Percentiles rank a stretch among this genome's conserved stretches.
phyloP scores from a whole-genome alignment of 2,888 invertebrate species.

The Melieria crassipennis region DNA sequence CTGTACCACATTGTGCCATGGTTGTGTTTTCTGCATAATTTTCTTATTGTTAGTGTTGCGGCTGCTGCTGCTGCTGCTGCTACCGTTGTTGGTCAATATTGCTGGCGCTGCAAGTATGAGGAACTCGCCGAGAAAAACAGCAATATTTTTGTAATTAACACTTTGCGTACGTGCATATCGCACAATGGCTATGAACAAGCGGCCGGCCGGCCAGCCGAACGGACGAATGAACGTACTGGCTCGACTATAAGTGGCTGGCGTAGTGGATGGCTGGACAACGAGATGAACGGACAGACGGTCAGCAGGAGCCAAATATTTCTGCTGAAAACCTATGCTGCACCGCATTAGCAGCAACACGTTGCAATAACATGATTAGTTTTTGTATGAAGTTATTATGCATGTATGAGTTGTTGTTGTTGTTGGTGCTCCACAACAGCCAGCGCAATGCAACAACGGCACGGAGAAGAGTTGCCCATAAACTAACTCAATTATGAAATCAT shows the following conservation, averaged over 20 bases:
- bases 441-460: no score
- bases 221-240: no score
- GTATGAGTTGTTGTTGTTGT: no score
- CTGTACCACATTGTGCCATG: slow-evolving; percentile 30
- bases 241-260: background rate
- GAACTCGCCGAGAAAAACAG: background rate
- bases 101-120: background rate
- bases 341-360: background rate
- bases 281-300: no score
- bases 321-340: background rate
- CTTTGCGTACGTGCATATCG: slow-evolving; percentile 15
- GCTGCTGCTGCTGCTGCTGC: no score
- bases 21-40: slow-evolving; percentile 30
- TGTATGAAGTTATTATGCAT: background rate
- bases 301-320: no score
- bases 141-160: slow-evolving; percentile 20
- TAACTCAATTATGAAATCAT: slow-evolving; percentile 35
- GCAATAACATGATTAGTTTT: slow-evolving; percentile 2
- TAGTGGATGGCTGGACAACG: no score
- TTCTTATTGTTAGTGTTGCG: slow-evolving; percentile 23
- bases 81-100: slow-evolving; percentile 23
- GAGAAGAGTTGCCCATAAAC: no score
- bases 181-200: background rate
- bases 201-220: background rate
- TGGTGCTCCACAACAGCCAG: no score